These are phyloP conservation scores for Sinopyrophorus schimmeli DNA, from an alignment of 2,888 invertebrate species.

Conservation along the genomic window DNA sequence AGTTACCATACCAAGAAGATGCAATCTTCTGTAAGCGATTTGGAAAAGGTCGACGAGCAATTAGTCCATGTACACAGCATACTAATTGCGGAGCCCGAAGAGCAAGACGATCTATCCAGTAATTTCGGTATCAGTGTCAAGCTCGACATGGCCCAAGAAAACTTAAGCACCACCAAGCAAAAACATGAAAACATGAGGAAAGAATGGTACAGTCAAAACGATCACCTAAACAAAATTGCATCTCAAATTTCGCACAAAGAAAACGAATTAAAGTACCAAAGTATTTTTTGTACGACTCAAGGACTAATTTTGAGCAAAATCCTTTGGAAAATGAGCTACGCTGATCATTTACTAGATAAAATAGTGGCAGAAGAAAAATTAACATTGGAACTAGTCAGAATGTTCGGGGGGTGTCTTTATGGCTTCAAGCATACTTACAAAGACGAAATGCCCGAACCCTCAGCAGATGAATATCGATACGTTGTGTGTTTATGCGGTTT, in stretches of 20 bases:
- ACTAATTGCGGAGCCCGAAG: too few relatives aligned
- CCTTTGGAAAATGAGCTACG: constrained; percentile 20
- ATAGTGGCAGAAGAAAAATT: constrained; percentile 12
- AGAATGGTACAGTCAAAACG: constrained; percentile 26
- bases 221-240: constrained; percentile 15
- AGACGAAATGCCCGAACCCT: constrained; percentile 14
- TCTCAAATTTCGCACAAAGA: constrained; percentile 7
- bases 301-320: constrained; percentile 19
- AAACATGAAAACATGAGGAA: constrained; percentile 11
- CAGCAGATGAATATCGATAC: constrained; percentile 20
- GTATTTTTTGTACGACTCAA: constrained; percentile 17
- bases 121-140: constrained; percentile 20
- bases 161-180: not conserved
- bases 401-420: constrained; percentile 14
- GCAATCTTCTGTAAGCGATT: too few relatives aligned
- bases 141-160: constrained; percentile 8
- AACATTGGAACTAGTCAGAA: constrained; percentile 13
- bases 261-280: constrained; percentile 16
- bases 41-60: too few relatives aligned
- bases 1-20: too few relatives aligned
- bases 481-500: constrained; percentile 18
- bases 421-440: constrained; percentile 11
- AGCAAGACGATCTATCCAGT: constrained; percentile 4
- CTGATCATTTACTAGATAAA: constrained; percentile 9
- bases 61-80: too few relatives aligned